A percentile compares a stretch with the other conserved stretches of the same genome.
Evolutionary conservation across 2,797 vertebrate species (phyloP).

Genomic region (Ptychobarbus kaznakovi): DNA sequence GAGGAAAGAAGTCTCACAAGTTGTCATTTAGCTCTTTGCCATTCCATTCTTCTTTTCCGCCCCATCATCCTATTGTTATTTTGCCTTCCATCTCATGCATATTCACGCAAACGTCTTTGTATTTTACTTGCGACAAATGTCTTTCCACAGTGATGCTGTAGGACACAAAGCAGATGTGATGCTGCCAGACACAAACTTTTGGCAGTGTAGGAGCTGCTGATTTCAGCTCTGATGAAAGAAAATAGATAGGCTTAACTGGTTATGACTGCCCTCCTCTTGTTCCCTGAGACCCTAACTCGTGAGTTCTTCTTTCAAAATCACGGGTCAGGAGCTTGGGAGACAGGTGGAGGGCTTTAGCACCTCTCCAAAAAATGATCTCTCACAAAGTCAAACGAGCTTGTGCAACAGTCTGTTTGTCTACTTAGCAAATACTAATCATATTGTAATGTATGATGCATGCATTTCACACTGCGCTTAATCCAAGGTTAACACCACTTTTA

Average conservation of each 20-base stretch:
- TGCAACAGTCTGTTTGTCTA: slow-evolving; percentile 2
- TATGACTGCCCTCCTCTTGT: slow-evolving; percentile 93
- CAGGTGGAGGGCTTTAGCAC: slow-evolving; percentile 96
- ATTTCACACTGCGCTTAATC: background rate
- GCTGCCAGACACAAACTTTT: slow-evolving; percentile 20
- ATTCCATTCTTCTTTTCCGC: slow-evolving; percentile 17
- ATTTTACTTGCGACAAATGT: slow-evolving; percentile 5
- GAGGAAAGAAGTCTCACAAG: slow-evolving; percentile 45
- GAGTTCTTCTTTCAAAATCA: slow-evolving; percentile 97
- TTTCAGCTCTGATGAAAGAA: slow-evolving; percentile 2
- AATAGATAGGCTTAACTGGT: slow-evolving; percentile 59
- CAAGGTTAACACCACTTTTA: slow-evolving; percentile 1
- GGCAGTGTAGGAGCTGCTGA: background rate
- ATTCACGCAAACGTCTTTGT: background rate
- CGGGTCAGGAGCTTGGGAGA: slow-evolving; percentile 99
- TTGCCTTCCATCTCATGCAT: background rate
- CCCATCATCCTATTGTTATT: slow-evolving; percentile 11
- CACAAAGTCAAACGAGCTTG: background rate
- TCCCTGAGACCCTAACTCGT: slow-evolving; percentile 99
- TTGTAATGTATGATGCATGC: background rate
- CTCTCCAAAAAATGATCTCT: slow-evolving; percentile 58
- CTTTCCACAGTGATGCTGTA: slow-evolving; percentile 43
- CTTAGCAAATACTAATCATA: background rate
- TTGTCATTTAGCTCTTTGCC: slow-evolving; percentile 18
- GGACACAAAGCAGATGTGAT: slow-evolving; percentile 25